A percentile compares a stretch with the other conserved stretches of the same genome.
Conservation (phyloP, 2,888 invertebrate genomes). For the Cryptocephalus moraei region DNA sequence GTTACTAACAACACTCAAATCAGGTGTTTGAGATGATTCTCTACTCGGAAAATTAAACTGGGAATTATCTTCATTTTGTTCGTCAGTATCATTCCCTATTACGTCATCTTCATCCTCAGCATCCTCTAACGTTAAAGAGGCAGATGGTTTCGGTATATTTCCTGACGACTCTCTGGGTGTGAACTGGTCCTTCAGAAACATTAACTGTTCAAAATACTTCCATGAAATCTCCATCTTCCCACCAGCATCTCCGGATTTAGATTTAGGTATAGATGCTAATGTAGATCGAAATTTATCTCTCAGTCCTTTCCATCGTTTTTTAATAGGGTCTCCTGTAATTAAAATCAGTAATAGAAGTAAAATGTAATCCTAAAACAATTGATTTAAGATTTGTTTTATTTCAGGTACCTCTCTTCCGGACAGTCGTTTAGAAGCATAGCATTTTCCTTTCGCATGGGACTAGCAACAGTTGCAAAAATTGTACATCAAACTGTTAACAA, state of each 20-base stretch:
- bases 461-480: conserved; percentile 6
- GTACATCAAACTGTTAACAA: conserved; percentile 5
- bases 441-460: conserved; percentile 11
- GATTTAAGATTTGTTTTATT: conserved; percentile 2
- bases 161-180: conserved; percentile 7
- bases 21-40: no score
- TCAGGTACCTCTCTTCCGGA: conserved; percentile 11
- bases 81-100: no score
- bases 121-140: neutral
- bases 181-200: conserved; percentile 14
- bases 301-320: conserved; percentile 12
- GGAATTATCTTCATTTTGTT: no score
- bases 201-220: conserved; percentile 11
- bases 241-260: conserved; percentile 10
- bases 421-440: conserved; percentile 9
- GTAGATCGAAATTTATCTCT: conserved; percentile 12
- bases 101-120: neutral
- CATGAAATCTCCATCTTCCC: conserved; percentile 2
- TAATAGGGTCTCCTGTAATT: conserved; percentile 6
- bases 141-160: conserved; percentile 8
- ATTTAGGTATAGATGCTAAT: conserved; percentile 5
- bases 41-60: no score
- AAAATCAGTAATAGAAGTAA: no score
- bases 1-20: no score
- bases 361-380: neutral